Evolutionary conservation across 2,797 vertebrate species (phyloP).

Genomic region (Protonibea diacanthus): DNA sequence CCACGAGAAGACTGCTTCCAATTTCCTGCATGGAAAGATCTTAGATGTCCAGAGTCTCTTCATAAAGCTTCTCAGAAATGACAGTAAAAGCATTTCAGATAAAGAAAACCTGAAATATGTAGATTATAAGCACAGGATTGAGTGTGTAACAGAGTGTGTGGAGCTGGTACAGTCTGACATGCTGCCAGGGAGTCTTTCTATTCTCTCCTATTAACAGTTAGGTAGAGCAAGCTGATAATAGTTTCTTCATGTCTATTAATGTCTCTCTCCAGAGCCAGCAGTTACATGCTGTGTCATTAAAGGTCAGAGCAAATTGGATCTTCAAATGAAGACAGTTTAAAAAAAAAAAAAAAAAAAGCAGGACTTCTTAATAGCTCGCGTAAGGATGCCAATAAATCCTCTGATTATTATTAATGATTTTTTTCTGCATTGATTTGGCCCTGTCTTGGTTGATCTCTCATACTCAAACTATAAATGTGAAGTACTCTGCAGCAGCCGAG

Average conservation of each 20-base stretch:
- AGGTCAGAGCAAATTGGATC: constrained; percentile 82
- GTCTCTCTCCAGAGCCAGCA: constrained; percentile 76
- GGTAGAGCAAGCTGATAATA: constrained; percentile 70
- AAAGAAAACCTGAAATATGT: constrained; percentile 47
- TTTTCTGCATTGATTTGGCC: constrained; percentile 75
- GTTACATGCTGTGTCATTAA: constrained; percentile 82
- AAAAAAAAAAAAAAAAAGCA: constrained; percentile 74
- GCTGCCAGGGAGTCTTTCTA: constrained; percentile 54
- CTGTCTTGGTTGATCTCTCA: constrained; percentile 59
- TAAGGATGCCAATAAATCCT: constrained; percentile 81
- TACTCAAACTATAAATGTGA: constrained; percentile 47
- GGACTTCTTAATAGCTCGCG: constrained; percentile 72
- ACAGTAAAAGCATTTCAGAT: constrained; percentile 65
- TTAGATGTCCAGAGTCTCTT: constrained; percentile 45
- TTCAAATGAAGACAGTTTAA: constrained; percentile 74
- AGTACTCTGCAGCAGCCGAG: constrained; percentile 25
- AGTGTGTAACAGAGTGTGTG: constrained; percentile 34
- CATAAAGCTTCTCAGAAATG: constrained; percentile 54
- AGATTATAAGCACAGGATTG: constrained; percentile 41
- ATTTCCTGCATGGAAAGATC: constrained; percentile 64
- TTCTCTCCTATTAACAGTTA: constrained; percentile 71
- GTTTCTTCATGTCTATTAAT: constrained; percentile 80
- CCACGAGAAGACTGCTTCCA: constrained; percentile 48
- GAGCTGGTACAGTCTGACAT: constrained; percentile 56
- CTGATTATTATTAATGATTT: constrained; percentile 87